Conservation (phyloP, 92 coral and sea anemone species). For the Zoanthus solanderi region DNA sequence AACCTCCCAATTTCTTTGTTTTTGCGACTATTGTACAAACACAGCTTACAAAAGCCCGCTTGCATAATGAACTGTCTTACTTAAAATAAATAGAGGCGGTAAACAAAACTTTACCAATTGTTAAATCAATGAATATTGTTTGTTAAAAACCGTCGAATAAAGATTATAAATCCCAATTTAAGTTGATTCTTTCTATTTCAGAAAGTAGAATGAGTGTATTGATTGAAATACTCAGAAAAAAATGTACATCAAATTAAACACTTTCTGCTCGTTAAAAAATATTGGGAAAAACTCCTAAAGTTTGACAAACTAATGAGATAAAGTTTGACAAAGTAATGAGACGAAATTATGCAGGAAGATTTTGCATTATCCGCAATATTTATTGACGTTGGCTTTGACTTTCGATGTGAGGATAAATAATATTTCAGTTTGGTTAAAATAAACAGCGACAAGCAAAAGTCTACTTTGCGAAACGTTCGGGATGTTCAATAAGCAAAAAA, state of each 20-base stretch:
- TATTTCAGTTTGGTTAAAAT: not conserved
- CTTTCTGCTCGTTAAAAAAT: not conserved
- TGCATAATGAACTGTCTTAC: constrained; percentile 26
- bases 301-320: constrained; percentile 2
- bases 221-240: not conserved
- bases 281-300: constrained; percentile 2
- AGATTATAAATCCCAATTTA: constrained; percentile 22
- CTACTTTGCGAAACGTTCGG: not conserved
- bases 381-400: not conserved
- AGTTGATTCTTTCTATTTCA: not conserved
- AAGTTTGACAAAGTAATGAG: not conserved
- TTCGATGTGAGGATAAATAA: not conserved
- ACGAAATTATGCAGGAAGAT: not conserved
- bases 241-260: constrained; percentile 23
- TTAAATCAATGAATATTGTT: constrained; percentile 41
- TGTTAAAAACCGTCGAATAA: constrained; percentile 23
- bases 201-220: constrained; percentile 8
- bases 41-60: constrained; percentile 4
- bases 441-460: not conserved
- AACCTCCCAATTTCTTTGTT: constrained; percentile 46
- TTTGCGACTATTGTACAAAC: constrained; percentile 18
- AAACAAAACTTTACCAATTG: constrained; percentile 20
- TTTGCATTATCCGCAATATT: constrained; percentile 6
- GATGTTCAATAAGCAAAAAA: too few relatives aligned
- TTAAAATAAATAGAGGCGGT: not conserved